A percentile compares a stretch with the other conserved stretches of the same genome.
phyloP scores from a whole-genome alignment of 2,888 invertebrate genomes.

The Drosophila robusta region DNA sequence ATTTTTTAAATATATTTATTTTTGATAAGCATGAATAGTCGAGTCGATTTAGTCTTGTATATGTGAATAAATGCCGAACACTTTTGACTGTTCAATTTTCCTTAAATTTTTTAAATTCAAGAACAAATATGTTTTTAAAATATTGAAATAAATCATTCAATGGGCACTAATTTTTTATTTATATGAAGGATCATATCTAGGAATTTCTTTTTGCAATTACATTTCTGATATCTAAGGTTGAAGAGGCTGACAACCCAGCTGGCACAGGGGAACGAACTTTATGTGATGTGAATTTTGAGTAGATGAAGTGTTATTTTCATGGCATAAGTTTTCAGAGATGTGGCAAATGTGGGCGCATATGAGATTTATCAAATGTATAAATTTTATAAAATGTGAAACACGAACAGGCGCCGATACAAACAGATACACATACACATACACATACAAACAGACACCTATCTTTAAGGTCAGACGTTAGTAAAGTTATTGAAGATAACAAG shows the following conservation, averaged over 20 bases:
- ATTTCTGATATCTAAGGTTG: background rate
- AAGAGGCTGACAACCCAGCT: slow-evolving; percentile 4
- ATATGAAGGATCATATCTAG: too few relatives aligned
- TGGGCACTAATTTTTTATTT: too few relatives aligned
- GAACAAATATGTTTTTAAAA: too few relatives aligned
- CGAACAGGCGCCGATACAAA: slow-evolving; percentile 30
- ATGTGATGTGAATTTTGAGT: slow-evolving; percentile 37
- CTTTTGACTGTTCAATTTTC: too few relatives aligned
- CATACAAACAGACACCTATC: slow-evolving; percentile 28
- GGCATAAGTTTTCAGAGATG: slow-evolving; percentile 42
- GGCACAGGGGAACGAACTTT: slow-evolving; percentile 32
- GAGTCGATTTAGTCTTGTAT: too few relatives aligned
- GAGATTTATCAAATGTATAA: slow-evolving; percentile 46
- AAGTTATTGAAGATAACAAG: slow-evolving; percentile 52
- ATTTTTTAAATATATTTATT: too few relatives aligned
- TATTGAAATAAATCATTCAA: too few relatives aligned
- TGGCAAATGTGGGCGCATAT: slow-evolving; percentile 51
- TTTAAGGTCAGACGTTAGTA: slow-evolving; percentile 50
- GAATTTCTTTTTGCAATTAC: background rate
- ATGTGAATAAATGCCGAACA: too few relatives aligned
- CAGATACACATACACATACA: slow-evolving; percentile 22
- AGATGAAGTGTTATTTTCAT: slow-evolving; percentile 30
- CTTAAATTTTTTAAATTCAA: too few relatives aligned
- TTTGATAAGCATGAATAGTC: too few relatives aligned
- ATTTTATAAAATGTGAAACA: slow-evolving; percentile 52